These are phyloP conservation scores for Eilema griseolum DNA, from an alignment of 2,888 invertebrate species.

Conservation along the genomic window DNA sequence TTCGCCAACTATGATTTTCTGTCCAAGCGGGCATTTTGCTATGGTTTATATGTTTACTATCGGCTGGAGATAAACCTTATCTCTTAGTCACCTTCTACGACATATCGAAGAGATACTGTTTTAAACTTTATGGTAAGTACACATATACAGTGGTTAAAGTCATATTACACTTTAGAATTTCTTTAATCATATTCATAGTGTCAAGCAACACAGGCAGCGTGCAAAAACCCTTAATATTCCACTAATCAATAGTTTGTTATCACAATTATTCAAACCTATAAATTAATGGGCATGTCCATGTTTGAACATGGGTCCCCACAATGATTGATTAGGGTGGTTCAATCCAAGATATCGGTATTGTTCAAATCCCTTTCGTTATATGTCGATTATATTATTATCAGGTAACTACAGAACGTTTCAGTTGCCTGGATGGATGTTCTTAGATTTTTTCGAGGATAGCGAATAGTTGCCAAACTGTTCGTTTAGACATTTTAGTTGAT, in stretches of 20 bases:
- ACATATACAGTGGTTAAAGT: background rate
- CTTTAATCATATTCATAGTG: background rate
- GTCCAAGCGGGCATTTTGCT: too few species aligned
- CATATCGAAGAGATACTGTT: too few species aligned
- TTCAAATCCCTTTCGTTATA: constrained; percentile 14
- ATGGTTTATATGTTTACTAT: too few species aligned
- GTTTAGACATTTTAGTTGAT: too few species aligned
- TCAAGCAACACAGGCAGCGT: background rate
- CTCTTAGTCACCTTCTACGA: too few species aligned
- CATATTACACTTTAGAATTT: background rate
- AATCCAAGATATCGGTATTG: constrained; percentile 16
- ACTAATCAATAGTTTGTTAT: constrained; percentile 15
- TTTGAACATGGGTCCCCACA: constrained; percentile 22
- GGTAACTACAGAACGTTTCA: constrained; percentile 11
- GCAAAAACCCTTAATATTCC: constrained; percentile 2
- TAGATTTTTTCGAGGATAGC: too few species aligned
- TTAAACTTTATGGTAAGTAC: background rate
- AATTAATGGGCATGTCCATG: constrained; percentile 20
- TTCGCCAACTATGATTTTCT: too few species aligned
- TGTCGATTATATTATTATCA: constrained; percentile 18
- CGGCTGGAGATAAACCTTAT: too few species aligned
- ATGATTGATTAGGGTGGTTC: constrained; percentile 23
- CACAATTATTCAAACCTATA: constrained; percentile 26
- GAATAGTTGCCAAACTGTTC: too few species aligned
- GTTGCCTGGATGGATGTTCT: background rate